phyloP scores from a whole-genome alignment of 2,797 vertebrate species.

The Bucorvus abyssinicus region DNA sequence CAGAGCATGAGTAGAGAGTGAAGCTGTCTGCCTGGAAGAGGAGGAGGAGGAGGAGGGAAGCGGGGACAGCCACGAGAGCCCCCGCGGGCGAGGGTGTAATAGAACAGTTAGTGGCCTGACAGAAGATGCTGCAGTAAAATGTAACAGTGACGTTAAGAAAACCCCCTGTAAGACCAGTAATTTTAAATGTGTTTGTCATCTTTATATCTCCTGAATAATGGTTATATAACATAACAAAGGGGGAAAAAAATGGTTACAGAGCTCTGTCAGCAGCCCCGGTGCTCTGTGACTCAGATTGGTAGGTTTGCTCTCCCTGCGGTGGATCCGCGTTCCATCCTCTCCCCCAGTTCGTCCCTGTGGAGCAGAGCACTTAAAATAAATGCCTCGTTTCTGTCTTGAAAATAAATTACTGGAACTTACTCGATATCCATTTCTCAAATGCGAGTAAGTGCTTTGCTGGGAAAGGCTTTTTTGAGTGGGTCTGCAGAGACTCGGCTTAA shows the following conservation, averaged over 20 bases:
- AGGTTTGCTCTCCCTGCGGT: not conserved
- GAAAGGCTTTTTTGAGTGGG: not conserved
- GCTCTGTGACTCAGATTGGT: not conserved
- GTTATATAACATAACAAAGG: not conserved
- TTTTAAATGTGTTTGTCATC: not conserved
- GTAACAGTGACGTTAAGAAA: not conserved
- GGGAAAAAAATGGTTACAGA: not conserved
- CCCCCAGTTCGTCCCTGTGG: not conserved
- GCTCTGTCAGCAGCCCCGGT: not conserved
- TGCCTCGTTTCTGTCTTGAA: not conserved
- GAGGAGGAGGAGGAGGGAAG: not conserved
- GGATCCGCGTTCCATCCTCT: not conserved
- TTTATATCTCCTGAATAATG: not conserved
- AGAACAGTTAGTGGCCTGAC: not conserved
- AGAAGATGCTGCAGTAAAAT: not conserved
- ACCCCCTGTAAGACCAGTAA: not conserved
- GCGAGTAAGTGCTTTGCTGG: not conserved
- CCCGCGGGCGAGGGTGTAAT: not conserved
- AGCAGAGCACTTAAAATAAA: not conserved
- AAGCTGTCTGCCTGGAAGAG: no score
- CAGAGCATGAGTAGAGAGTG: not conserved
- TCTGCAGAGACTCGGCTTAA: rapidly evolving
- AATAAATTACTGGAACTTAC: not conserved
- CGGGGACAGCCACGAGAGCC: not conserved
- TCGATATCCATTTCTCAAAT: not conserved